Conservation (phyloP, 2,113 vertebrate genomes). For the Raphicerus campestris region DNA sequence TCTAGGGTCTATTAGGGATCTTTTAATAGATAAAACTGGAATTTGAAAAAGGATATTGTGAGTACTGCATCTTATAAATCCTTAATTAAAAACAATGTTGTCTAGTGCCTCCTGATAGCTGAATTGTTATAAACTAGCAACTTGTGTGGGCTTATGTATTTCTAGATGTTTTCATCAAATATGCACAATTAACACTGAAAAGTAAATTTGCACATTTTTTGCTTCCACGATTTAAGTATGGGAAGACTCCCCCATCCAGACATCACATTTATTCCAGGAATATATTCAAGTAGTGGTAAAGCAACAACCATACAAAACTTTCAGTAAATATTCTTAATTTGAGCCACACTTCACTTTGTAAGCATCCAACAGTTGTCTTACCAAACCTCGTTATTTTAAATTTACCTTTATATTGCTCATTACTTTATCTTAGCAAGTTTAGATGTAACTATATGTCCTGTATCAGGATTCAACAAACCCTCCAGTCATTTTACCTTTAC, state of each 20-base stretch:
- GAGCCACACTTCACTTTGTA: background rate
- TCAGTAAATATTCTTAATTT: background rate
- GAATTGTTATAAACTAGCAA: background rate
- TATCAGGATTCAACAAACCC: background rate
- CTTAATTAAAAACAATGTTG: background rate
- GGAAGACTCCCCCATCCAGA: background rate
- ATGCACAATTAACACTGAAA: background rate
- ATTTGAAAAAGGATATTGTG: background rate
- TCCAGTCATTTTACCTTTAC: background rate
- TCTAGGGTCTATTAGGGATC: background rate
- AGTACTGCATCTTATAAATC: background rate
- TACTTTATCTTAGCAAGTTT: background rate
- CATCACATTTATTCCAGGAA: background rate
- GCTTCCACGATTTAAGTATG: background rate
- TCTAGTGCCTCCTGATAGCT: background rate
- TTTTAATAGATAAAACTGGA: background rate
- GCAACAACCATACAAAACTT: background rate
- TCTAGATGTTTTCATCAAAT: background rate
- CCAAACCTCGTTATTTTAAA: background rate
- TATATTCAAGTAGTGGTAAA: background rate
- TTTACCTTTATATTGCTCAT: background rate
- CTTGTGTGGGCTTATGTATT: background rate
- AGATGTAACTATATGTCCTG: too few relatives aligned
- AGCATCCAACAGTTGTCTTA: background rate
- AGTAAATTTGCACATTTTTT: background rate